Evolutionary conservation across 2,888 invertebrate genomes (phyloP).

Genomic region (Hypselothyrea guttata): DNA sequence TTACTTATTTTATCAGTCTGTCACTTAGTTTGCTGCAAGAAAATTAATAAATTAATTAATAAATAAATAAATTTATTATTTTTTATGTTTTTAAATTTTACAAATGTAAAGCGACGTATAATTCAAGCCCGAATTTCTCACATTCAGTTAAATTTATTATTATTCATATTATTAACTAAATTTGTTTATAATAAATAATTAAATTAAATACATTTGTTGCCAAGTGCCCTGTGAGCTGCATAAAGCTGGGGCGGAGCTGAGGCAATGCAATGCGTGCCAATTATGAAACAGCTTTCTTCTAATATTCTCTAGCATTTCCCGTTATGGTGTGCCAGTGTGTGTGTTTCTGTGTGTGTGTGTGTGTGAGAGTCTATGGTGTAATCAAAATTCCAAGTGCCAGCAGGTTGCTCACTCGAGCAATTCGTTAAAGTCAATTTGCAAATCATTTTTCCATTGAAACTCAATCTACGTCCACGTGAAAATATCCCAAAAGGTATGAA

Average conservation of each 20-base stretch:
- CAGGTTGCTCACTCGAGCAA: slow-evolving; percentile 69
- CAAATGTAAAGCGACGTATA: no score
- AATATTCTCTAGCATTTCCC: slow-evolving; percentile 16
- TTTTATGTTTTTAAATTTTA: no score
- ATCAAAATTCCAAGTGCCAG: slow-evolving; percentile 73
- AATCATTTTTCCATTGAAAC: slow-evolving; percentile 80
- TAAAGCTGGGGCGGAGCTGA: slow-evolving; percentile 24
- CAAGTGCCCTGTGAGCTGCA: slow-evolving; percentile 19
- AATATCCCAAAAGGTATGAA: slow-evolving; percentile 68
- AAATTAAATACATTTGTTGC: slow-evolving; percentile 28
- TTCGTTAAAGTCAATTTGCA: slow-evolving; percentile 80
- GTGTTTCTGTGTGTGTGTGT: not conserved
- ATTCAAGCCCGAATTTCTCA: no score
- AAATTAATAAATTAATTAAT: no score
- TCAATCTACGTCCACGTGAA: slow-evolving; percentile 77
- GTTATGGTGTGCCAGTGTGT: not conserved
- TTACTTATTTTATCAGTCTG: no score
- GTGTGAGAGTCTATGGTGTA: slow-evolving; percentile 48
- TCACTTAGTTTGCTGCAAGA: no score
- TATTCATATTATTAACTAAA: not conserved
- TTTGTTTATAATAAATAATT: no score
- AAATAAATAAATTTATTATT: no score
- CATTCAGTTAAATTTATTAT: no score
- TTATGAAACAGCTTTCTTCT: slow-evolving; percentile 51
- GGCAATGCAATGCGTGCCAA: slow-evolving; percentile 62